phyloP scores from a whole-genome alignment of 2,888 invertebrate genomes.

The Tuberolachnus salignus region DNA sequence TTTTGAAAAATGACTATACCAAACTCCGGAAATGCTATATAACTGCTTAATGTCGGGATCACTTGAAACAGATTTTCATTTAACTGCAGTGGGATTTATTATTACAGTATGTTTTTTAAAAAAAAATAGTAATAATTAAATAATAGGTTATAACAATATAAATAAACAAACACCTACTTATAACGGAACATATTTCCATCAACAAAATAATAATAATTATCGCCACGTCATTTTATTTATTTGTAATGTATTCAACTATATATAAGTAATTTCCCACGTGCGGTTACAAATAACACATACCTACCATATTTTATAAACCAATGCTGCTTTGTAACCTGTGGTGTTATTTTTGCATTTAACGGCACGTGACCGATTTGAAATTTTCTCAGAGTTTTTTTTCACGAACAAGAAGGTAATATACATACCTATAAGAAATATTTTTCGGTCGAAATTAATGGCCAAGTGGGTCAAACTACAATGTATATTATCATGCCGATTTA shows the following conservation, averaged over 20 bases:
- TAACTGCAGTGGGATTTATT: neutral
- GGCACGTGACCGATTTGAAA: constrained; percentile 18
- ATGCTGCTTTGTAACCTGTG: neutral
- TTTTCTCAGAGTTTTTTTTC: neutral
- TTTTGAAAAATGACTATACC: neutral
- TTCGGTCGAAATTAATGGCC: constrained; percentile 22
- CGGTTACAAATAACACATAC: neutral
- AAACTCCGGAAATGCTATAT: constrained; percentile 46
- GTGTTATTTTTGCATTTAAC: constrained; percentile 6
- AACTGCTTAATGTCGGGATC: constrained; percentile 12
- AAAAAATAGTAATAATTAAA: neutral
- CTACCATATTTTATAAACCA: neutral
- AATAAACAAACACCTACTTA: constrained; percentile 8
- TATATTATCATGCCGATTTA: neutral
- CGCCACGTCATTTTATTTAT: neutral
- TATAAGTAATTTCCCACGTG: neutral
- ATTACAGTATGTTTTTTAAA: neutral
- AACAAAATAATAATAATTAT: constrained; percentile 15
- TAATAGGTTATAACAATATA: neutral
- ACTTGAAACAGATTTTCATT: constrained; percentile 18
- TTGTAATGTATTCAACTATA: neutral
- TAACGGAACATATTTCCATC: neutral
- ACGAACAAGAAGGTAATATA: too few species aligned
- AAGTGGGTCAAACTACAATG: constrained; percentile 13
- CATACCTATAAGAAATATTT: constrained; percentile 2